Percentiles rank a stretch among this genome's conserved stretches.
phyloP scores from a whole-genome alignment of 2,888 invertebrate genomes.

The Acleris laterana region DNA sequence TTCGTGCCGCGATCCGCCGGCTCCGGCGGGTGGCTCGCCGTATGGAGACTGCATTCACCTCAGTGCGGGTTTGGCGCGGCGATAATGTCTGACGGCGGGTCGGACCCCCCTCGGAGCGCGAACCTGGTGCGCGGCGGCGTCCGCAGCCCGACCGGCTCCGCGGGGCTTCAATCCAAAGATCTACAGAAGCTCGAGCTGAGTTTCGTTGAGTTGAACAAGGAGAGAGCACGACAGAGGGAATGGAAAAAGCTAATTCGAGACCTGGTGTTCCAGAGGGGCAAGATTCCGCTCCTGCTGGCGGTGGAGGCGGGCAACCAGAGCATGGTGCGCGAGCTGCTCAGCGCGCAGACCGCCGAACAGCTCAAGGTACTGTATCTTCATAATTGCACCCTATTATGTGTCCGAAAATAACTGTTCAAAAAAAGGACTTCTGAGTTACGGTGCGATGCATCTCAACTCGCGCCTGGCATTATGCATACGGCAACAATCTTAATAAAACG shows the following conservation, averaged over 20 bases:
- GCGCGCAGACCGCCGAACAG: conserved; percentile 94
- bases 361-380: conserved; percentile 82
- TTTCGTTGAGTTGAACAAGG: conserved; percentile 81
- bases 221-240: conserved; percentile 78
- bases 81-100: conserved; percentile 60
- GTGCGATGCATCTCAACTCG: neutral
- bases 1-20: conserved; percentile 70
- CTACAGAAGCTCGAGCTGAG: conserved; percentile 78
- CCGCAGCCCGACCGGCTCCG: conserved; percentile 60
- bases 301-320: conserved; percentile 98
- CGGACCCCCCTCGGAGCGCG: conserved; percentile 65
- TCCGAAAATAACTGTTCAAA: too few species aligned
- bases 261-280: conserved; percentile 92
- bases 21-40: conserved; percentile 59
- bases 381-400: neutral
- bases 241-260: conserved; percentile 85
- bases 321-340: conserved; percentile 96
- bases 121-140: conserved; percentile 55
- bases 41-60: conserved; percentile 50
- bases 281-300: conserved; percentile 96
- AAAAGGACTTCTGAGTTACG: too few species aligned
- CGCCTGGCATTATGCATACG: conserved; percentile 7
- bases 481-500: conserved; percentile 4
- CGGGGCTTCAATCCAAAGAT: conserved; percentile 64
- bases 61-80: conserved; percentile 51